Evolutionary conservation across 2,113 vertebrate species (phyloP).

Genomic region (Coptodon bakossiorum): DNA sequence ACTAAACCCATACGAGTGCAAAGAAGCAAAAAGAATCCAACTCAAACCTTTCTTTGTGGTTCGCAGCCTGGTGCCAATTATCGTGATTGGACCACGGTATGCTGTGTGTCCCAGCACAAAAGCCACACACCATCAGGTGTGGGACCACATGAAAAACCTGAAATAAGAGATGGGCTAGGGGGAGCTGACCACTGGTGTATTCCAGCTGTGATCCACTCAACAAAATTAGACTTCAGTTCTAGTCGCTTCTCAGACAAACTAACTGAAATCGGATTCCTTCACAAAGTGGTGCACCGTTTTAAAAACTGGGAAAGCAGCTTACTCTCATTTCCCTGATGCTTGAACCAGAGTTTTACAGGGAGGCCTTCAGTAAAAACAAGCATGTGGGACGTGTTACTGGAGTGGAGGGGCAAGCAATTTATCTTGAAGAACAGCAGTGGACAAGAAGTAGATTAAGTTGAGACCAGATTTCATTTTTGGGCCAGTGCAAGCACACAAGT

Average conservation of each 20-base stretch:
- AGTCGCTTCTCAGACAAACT: neutral
- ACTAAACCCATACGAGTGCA: conserved; percentile 5
- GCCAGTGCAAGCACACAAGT: neutral
- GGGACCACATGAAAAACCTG: conserved; percentile 30
- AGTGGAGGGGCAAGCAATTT: neutral
- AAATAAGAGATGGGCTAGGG: conserved; percentile 29
- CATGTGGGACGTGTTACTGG: neutral
- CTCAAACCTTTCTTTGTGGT: conserved; percentile 21
- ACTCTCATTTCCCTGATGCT: neutral
- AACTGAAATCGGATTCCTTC: conserved; percentile 24
- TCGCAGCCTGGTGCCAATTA: conserved; percentile 60
- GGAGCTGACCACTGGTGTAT: neutral
- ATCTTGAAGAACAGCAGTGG: neutral
- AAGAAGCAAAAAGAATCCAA: neutral
- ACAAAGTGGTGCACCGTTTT: neutral
- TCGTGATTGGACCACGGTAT: conserved; percentile 37
- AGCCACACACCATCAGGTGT: conserved; percentile 50
- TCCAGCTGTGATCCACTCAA: conserved; percentile 42
- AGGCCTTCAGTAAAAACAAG: conserved; percentile 10
- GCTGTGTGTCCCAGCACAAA: conserved; percentile 22
- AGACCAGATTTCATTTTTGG: conserved; percentile 16
- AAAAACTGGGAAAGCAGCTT: neutral
- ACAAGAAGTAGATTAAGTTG: neutral
- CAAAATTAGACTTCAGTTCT: conserved; percentile 9
- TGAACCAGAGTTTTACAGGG: neutral